These are phyloP conservation scores for Machimus rusticus DNA, from an alignment of 2,888 invertebrate genomes.

Conservation along the genomic window DNA sequence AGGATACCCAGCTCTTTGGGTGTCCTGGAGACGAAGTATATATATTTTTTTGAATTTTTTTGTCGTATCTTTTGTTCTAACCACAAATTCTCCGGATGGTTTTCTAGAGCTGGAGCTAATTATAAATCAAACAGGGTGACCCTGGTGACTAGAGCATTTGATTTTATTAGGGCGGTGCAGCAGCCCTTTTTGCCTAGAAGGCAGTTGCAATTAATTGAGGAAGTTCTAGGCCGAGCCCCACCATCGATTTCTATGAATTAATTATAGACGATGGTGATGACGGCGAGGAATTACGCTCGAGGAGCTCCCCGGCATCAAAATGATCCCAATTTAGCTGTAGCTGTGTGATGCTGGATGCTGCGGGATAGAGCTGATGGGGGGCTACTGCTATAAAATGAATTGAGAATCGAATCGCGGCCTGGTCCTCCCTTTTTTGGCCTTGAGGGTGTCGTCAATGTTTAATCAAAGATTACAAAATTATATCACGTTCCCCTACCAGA, in stretches of 20 bases:
- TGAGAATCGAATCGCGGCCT: background rate
- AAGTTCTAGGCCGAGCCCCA: background rate
- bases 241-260: conserved; percentile 46
- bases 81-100: background rate
- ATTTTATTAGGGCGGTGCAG: background rate
- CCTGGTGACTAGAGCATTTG: background rate
- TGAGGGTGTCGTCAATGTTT: conserved; percentile 42
- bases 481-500: conserved; percentile 40
- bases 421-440: background rate
- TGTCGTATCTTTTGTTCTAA: background rate
- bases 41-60: background rate
- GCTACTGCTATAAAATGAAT: background rate
- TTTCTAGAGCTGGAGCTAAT: background rate
- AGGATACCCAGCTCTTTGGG: background rate
- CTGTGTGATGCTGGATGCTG: background rate
- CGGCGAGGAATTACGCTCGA: background rate
- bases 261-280: conserved; percentile 44
- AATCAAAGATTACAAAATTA: conserved; percentile 49
- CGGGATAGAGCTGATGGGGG: background rate
- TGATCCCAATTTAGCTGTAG: background rate
- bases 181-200: background rate
- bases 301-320: background rate
- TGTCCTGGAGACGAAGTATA: background rate
- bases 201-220: background rate
- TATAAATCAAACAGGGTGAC: background rate